Evolutionary conservation across 2,888 invertebrate species (phyloP).

Genomic region (Ornithoptera priamus): DNA sequence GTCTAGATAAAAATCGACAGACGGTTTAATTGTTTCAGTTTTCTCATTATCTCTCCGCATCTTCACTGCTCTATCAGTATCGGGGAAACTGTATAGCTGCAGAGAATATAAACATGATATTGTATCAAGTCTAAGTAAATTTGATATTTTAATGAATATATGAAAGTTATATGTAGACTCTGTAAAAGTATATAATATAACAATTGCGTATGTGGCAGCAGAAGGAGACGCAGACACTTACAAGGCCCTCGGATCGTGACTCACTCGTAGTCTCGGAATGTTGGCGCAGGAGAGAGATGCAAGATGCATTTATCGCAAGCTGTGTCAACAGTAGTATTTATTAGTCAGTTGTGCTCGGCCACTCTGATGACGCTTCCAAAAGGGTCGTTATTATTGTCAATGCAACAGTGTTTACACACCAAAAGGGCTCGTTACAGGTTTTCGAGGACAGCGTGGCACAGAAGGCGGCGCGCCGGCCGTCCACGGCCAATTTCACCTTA

Average conservation of each 20-base stretch:
- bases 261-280: conserved; percentile 41
- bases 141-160: too few relatives aligned
- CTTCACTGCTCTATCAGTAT: conserved; percentile 11
- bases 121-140: too few relatives aligned
- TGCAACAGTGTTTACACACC: conserved; percentile 13
- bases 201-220: too few relatives aligned
- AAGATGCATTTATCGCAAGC: conserved; percentile 31
- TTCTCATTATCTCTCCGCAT: conserved; percentile 26
- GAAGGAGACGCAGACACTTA: conserved; percentile 32
- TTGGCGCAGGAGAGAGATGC: conserved; percentile 34
- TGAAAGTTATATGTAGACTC: too few relatives aligned
- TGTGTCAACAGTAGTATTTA: conserved; percentile 36
- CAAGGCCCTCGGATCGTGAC: conserved; percentile 42
- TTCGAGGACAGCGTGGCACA: too few relatives aligned
- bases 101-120: too few relatives aligned
- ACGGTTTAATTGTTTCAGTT: conserved; percentile 20
- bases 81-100: too few relatives aligned
- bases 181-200: too few relatives aligned
- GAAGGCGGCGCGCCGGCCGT: conserved; percentile 22
- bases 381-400: background rate
- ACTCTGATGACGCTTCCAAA: background rate
- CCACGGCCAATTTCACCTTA: conserved; percentile 50
- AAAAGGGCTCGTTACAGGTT: too few relatives aligned
- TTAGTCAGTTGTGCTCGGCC: conserved; percentile 20
- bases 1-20: conserved; percentile 17